Percentiles rank a stretch among this genome's conserved stretches.
phyloP scores from a whole-genome alignment of 2,797 vertebrate species.

The Phrynocephalus guinanensis region DNA sequence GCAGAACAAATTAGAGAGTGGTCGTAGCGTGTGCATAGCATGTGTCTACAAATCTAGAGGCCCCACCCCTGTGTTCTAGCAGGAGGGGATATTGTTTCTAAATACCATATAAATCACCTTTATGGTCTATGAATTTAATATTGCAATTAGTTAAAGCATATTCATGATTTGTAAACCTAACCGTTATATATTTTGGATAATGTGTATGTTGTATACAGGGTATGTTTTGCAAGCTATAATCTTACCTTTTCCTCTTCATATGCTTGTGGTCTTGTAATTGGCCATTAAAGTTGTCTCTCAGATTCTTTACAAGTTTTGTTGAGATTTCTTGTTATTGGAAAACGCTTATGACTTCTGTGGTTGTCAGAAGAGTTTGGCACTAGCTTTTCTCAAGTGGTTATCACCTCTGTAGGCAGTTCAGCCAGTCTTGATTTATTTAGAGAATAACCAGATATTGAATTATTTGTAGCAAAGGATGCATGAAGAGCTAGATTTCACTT shows the following conservation, averaged over 20 bases:
- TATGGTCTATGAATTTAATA: not conserved
- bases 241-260: not conserved
- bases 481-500: not conserved
- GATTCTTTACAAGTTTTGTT: not conserved
- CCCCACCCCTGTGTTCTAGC: not conserved
- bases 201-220: not conserved
- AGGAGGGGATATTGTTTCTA: not conserved
- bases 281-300: not conserved
- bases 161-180: not conserved
- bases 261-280: not conserved
- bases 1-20: accelerated
- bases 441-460: not conserved
- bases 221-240: not conserved
- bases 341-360: not conserved
- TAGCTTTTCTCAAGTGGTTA: not conserved
- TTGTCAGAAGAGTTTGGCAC: not conserved
- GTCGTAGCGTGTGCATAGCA: not conserved
- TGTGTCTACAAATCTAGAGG: not conserved
- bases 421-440: not conserved
- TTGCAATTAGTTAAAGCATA: not conserved
- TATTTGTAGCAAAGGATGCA: not conserved
- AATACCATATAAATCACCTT: not conserved
- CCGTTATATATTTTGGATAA: not conserved
- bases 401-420: not conserved
- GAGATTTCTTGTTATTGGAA: not conserved